phyloP scores from a whole-genome alignment of 2,797 vertebrate genomes.

The Morelia viridis region DNA sequence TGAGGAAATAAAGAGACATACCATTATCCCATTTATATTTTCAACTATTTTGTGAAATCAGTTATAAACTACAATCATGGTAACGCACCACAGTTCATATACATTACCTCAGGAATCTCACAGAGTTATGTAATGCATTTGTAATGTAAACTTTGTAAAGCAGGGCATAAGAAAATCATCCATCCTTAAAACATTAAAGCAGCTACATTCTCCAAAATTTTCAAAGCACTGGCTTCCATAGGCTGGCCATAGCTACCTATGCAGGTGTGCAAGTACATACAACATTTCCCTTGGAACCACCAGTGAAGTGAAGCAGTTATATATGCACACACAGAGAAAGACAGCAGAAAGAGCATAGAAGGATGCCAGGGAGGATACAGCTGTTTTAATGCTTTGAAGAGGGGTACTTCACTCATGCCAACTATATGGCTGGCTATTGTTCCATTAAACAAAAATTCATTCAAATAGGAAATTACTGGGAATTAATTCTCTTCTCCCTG shows the following conservation, averaged over 20 bases:
- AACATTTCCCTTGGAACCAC: not conserved
- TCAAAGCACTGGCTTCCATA: not conserved
- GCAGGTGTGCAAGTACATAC: not conserved
- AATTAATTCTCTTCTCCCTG: not conserved
- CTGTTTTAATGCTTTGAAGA: not conserved
- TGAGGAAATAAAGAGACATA: not conserved
- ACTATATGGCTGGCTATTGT: too few species aligned
- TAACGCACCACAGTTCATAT: not conserved
- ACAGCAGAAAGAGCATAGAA: not conserved
- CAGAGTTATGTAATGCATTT: not conserved
- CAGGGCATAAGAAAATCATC: not conserved
- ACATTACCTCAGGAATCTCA: not conserved
- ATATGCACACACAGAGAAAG: not conserved
- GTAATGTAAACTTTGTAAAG: not conserved
- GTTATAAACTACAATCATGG: not conserved
- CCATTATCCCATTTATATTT: not conserved
- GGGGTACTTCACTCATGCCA: not conserved
- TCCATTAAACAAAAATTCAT: not conserved
- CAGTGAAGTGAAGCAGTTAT: not conserved
- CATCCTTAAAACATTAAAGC: not conserved
- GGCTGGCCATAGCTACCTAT: not conserved
- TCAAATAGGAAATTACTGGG: not conserved
- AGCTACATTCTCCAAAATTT: not conserved
- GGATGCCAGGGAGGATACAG: not conserved
- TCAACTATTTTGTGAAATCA: not conserved